Evolutionary conservation across 2,113 vertebrate genomes (phyloP).

Genomic region (Gracilinanus agilis): DNA sequence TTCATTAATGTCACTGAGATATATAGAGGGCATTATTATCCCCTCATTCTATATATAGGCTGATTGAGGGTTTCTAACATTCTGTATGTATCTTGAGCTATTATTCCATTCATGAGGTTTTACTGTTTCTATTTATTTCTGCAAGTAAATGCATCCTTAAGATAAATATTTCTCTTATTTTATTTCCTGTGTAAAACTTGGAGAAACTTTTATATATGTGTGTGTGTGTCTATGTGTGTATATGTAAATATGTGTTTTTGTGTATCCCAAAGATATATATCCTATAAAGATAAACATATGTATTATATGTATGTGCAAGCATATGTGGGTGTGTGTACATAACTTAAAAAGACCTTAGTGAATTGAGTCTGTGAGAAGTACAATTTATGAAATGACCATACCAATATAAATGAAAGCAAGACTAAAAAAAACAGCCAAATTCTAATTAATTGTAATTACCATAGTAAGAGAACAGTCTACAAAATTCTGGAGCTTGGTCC

Average conservation of each 20-base stretch:
- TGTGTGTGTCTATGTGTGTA: too few species aligned
- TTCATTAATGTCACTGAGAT: not conserved
- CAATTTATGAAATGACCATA: not conserved
- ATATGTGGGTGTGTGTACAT: not conserved
- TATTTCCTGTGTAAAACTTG: not conserved
- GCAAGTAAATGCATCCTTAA: not conserved
- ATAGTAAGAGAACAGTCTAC: not conserved
- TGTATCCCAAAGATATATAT: too few species aligned
- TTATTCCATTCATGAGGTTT: not conserved
- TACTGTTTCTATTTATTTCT: not conserved
- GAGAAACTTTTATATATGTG: too few species aligned
- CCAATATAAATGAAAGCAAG: not conserved
- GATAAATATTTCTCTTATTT: constrained; percentile 3
- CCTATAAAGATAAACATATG: not conserved
- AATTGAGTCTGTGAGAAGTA: not conserved
- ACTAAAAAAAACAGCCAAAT: not conserved
- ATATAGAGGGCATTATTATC: not conserved
- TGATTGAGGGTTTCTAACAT: not conserved
- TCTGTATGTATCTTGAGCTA: not conserved
- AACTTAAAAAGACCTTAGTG: not conserved
- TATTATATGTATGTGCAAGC: not conserved
- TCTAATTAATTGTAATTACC: not conserved
- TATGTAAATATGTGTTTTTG: too few species aligned
- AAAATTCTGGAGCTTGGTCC: not conserved
- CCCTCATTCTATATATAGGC: too few species aligned